These are phyloP conservation scores for Pica pica DNA, from an alignment of 2,113 vertebrate genomes.

Conservation along the genomic window DNA sequence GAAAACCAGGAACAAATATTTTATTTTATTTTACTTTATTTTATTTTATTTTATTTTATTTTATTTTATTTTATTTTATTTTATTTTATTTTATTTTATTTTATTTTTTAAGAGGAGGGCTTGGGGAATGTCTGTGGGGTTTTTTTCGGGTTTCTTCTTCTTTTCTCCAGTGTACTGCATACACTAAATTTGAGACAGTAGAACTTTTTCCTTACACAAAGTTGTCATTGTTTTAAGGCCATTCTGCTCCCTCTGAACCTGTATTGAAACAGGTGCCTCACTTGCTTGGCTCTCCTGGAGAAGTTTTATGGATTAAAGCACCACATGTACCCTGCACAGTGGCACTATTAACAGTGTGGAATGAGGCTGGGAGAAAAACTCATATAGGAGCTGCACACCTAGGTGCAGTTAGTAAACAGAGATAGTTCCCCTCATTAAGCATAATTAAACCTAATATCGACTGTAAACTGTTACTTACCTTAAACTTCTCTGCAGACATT, in stretches of 20 bases:
- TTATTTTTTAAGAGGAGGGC: neutral
- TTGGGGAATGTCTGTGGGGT: neutral
- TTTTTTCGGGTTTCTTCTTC: neutral
- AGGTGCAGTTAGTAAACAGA: conserved; percentile 73
- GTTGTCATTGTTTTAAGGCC: neutral
- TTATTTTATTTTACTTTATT: neutral
- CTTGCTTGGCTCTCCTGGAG: conserved; percentile 56
- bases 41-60: neutral
- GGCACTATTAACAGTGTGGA: conserved; percentile 59
- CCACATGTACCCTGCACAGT: conserved; percentile 16
- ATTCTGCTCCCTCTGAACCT: conserved; percentile 15
- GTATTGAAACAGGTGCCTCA: conserved; percentile 54
- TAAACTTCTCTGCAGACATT: conserved; percentile 73
- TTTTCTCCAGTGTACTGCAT: neutral
- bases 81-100: neutral
- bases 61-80: neutral
- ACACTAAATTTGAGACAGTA: neutral
- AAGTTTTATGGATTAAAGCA: conserved; percentile 58
- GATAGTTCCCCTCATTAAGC: conserved; percentile 73
- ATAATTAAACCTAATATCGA: conserved; percentile 80
- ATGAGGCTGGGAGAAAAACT: conserved; percentile 67
- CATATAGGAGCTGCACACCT: conserved; percentile 65
- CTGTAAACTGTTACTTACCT: conserved; percentile 77
- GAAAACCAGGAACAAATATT: neutral
- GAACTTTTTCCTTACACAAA: conserved; percentile 27